Conservation (phyloP, 2,797 vertebrate genomes). For the Typhlichthys eigenmanni region DNA sequence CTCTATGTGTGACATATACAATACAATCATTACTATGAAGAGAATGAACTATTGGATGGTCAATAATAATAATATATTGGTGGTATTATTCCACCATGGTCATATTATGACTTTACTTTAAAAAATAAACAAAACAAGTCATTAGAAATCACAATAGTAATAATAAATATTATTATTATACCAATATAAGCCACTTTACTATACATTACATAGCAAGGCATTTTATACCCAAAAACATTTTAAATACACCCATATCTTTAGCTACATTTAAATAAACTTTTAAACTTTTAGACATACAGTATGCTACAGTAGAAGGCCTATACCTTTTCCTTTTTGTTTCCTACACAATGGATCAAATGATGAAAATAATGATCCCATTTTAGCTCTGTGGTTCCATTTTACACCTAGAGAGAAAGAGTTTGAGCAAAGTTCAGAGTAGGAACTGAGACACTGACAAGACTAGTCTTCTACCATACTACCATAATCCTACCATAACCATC, state of each 20-base stretch:
- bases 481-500: no score
- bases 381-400: conserved; percentile 68
- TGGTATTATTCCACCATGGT: not conserved
- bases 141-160: not conserved
- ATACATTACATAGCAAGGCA: not conserved
- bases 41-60: not conserved
- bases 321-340: conserved; percentile 72
- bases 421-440: not conserved
- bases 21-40: not conserved
- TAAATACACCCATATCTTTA: not conserved
- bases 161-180: not conserved
- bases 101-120: no score
- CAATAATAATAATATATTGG: not conserved
- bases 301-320: not conserved
- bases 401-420: conserved; percentile 63
- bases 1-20: conserved; percentile 65
- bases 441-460: no score
- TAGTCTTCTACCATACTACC: no score
- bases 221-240: not conserved
- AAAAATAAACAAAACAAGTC: not conserved
- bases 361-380: conserved; percentile 76
- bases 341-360: conserved; percentile 61
- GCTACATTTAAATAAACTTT: no score
- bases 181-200: no score
- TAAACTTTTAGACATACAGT: not conserved